These are phyloP conservation scores for Callithrix jacchus DNA, from an alignment of 2,113 vertebrate genomes.

Conservation along the genomic window DNA sequence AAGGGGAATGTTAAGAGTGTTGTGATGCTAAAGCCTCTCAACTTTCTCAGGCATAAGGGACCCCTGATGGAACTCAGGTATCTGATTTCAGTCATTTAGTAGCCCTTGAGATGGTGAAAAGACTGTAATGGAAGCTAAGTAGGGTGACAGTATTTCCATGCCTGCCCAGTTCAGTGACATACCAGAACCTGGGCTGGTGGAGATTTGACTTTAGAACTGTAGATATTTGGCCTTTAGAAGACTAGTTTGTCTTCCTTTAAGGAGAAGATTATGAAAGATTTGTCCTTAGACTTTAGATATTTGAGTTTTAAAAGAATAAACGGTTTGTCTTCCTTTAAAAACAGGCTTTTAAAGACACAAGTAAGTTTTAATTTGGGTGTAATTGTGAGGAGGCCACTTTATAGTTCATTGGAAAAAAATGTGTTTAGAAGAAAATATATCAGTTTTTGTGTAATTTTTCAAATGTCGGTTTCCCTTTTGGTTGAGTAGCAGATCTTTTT, in stretches of 20 bases:
- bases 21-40: not conserved
- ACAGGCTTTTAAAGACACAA: slow-evolving; percentile 23
- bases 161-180: not conserved
- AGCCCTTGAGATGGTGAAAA: slow-evolving; percentile 53
- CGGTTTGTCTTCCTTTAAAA: slow-evolving; percentile 31
- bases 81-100: slow-evolving; percentile 56
- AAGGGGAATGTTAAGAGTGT: not conserved
- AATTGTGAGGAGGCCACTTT: not conserved
- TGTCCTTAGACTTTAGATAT: not conserved
- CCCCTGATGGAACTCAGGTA: slow-evolving; percentile 14
- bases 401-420: not conserved
- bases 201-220: not conserved
- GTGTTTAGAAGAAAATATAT: not conserved
- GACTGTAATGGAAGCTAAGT: slow-evolving; percentile 36
- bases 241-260: slow-evolving; percentile 41
- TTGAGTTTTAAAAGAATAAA: slow-evolving; percentile 50
- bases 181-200: not conserved
- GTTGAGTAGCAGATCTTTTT: not conserved
- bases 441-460: not conserved
- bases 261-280: not conserved
- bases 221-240: slow-evolving; percentile 48
- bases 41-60: slow-evolving; percentile 45
- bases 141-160: not conserved
- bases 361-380: slow-evolving; percentile 19
- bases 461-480: not conserved